phyloP scores from a whole-genome alignment of 2,113 vertebrate species.

The Ranitomeya imitator region DNA sequence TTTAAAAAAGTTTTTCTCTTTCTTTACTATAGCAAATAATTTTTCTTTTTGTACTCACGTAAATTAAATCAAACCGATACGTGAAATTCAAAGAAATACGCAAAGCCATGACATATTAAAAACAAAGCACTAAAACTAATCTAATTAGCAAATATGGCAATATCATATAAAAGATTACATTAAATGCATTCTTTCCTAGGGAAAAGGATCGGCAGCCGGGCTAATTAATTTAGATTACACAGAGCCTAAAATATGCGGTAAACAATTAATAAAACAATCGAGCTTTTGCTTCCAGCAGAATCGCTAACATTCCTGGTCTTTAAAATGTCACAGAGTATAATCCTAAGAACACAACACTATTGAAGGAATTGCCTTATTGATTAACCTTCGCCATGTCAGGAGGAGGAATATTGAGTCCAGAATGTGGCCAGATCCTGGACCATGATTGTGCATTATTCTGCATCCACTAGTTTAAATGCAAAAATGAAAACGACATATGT shows the following conservation, averaged over 20 bases:
- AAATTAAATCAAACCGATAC: background rate
- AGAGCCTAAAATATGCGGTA: conserved; percentile 37
- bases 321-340: conserved; percentile 38
- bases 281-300: conserved; percentile 15
- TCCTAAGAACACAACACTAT: background rate
- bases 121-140: conserved; percentile 13
- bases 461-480: background rate
- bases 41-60: background rate
- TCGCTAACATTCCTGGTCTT: conserved; percentile 17
- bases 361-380: conserved; percentile 29
- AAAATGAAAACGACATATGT: background rate
- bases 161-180: background rate
- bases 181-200: conserved; percentile 15
- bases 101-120: background rate
- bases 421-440: background rate
- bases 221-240: conserved; percentile 28
- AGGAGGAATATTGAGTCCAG: background rate
- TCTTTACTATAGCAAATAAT: background rate
- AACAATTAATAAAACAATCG: conserved; percentile 50
- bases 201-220: conserved; percentile 14
- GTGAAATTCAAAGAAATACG: background rate
- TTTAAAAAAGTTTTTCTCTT: background rate
- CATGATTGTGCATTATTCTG: background rate
- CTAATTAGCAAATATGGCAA: conserved; percentile 29
- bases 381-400: background rate